Percentiles rank a stretch among this genome's conserved stretches.
phyloP scores from a whole-genome alignment of 2,113 vertebrate species.

The Salvelinus fontinalis region DNA sequence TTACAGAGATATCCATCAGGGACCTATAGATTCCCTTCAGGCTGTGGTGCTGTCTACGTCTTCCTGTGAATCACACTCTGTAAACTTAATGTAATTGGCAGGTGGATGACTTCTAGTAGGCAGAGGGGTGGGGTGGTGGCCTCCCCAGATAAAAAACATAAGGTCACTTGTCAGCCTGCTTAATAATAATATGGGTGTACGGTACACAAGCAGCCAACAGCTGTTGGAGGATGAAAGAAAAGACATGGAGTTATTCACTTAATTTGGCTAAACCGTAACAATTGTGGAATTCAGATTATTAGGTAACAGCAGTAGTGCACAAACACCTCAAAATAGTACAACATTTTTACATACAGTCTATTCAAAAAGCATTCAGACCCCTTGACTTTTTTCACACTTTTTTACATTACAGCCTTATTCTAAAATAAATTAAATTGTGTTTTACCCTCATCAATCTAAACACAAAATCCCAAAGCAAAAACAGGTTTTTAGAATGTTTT shows the following conservation, averaged over 20 bases:
- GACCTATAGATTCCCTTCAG: neutral
- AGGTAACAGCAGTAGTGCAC: too few species aligned
- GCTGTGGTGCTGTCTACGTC: neutral
- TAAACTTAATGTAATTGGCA: conserved; percentile 1
- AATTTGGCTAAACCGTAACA: too few species aligned
- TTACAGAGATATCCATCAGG: neutral
- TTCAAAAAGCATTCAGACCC: neutral
- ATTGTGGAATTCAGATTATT: too few species aligned
- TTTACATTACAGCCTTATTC: too few species aligned
- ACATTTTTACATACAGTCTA: neutral
- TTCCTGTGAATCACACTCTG: neutral
- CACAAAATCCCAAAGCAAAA: too few species aligned
- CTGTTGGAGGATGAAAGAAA: too few species aligned
- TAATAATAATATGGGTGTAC: neutral
- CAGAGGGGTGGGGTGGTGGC: neutral
- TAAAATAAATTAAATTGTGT: too few species aligned
- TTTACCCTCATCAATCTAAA: too few species aligned
- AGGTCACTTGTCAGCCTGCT: neutral
- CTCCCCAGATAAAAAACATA: neutral
- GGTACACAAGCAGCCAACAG: neutral
- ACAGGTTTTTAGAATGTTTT: too few species aligned
- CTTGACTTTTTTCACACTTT: too few species aligned
- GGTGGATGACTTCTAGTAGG: neutral
- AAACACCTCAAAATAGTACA: too few species aligned
- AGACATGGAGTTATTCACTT: too few species aligned